These are phyloP conservation scores for Orthosia cruda DNA, from an alignment of 2,888 invertebrate species.

Conservation along the genomic window DNA sequence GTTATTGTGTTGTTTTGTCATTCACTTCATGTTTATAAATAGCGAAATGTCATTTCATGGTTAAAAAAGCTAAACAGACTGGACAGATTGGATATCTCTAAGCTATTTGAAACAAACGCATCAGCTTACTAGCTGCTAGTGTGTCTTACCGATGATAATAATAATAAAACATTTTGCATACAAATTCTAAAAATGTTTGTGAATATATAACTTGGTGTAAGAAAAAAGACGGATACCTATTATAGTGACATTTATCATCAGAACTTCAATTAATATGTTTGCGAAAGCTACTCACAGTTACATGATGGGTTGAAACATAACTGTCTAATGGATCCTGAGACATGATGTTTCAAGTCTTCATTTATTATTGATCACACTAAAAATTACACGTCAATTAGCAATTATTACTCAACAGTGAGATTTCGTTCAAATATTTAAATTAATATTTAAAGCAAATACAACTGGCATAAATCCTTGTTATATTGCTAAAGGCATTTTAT, in stretches of 20 bases:
- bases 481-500: not conserved
- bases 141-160: too few relatives aligned
- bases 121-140: too few relatives aligned
- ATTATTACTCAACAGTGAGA: not conserved
- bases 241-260: not conserved
- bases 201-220: too few relatives aligned
- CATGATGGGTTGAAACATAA: constrained; percentile 13
- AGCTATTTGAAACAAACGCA: too few relatives aligned
- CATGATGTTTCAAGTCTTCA: constrained; percentile 8
- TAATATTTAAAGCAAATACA: too few relatives aligned
- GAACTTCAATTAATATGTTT: not conserved
- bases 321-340: not conserved
- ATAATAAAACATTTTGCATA: not conserved
- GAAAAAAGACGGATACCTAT: not conserved
- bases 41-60: not conserved
- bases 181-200: too few relatives aligned
- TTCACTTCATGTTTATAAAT: constrained; percentile 2
- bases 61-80: too few relatives aligned
- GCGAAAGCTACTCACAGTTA: constrained; percentile 25
- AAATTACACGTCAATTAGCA: not conserved
- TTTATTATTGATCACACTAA: not conserved
- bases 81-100: too few relatives aligned
- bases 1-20: not conserved
- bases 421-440: not conserved
- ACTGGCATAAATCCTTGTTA: not conserved